Conservation (phyloP, 2,888 invertebrate genomes). For the Eristalis tenax region DNA sequence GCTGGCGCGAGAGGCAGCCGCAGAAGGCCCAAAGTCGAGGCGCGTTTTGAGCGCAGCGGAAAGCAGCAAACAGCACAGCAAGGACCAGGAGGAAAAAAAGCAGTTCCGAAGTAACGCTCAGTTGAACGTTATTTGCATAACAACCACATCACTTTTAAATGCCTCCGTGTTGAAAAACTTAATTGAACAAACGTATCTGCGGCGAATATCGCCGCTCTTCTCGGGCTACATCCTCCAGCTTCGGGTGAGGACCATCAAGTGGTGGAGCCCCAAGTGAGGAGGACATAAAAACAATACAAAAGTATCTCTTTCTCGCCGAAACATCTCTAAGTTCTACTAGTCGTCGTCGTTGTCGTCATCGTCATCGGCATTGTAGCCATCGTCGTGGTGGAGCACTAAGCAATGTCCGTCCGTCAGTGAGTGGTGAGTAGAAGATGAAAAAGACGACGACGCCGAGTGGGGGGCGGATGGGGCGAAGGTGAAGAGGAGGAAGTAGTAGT, state of each 20-base stretch:
- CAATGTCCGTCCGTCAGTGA: conserved; percentile 65
- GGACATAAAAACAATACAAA: conserved; percentile 54
- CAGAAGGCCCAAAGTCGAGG: conserved; percentile 38
- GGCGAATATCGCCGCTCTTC: conserved; percentile 52
- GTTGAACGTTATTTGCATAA: conserved; percentile 72
- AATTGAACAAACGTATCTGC: conserved; percentile 72
- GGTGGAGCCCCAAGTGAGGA: conserved; percentile 27
- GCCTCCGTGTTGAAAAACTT: conserved; percentile 72
- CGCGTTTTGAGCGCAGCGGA: conserved; percentile 35
- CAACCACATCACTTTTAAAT: conserved; percentile 72
- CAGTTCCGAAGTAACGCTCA: conserved; percentile 60
- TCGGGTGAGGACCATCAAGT: neutral
- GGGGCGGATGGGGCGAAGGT: too few relatives aligned
- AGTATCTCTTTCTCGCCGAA: conserved; percentile 34
- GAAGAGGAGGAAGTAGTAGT: neutral
- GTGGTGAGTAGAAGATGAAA: conserved; percentile 4
- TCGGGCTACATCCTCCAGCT: conserved; percentile 42
- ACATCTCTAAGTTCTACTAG: conserved; percentile 26
- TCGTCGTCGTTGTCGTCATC: neutral
- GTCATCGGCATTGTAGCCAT: neutral
- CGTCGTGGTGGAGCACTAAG: conserved; percentile 38
- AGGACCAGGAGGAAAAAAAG: conserved; percentile 3
- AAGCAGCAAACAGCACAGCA: conserved; percentile 1
- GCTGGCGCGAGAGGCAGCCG: conserved; percentile 2
- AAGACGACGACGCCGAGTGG: neutral